These are phyloP conservation scores for Amphipyra berbera DNA, from an alignment of 2,888 invertebrate species.

Conservation along the genomic window DNA sequence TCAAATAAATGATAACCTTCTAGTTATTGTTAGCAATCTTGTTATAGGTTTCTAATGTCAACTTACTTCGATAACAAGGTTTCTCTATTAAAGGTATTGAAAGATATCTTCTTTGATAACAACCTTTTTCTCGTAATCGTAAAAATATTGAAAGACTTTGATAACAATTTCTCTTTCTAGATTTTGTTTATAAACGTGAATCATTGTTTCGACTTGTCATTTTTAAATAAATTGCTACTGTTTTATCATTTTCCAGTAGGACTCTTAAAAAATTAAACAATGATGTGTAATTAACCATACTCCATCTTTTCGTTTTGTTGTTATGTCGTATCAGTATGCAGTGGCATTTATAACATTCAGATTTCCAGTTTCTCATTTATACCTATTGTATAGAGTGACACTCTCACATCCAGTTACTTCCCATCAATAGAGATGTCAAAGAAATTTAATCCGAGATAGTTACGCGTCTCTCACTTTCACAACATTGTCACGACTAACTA, in stretches of 20 bases:
- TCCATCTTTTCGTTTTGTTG: not conserved
- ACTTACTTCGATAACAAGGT: slow-evolving; percentile 6
- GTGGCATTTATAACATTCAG: not conserved
- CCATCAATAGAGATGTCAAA: slow-evolving; percentile 45
- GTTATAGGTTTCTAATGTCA: slow-evolving; percentile 8
- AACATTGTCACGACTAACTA: slow-evolving; percentile 53
- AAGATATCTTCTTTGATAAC: not conserved
- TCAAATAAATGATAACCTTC: slow-evolving; percentile 4
- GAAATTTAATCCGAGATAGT: slow-evolving; percentile 39
- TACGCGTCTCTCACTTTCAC: slow-evolving; percentile 52
- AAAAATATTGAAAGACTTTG: too few relatives aligned
- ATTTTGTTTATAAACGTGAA: too few relatives aligned
- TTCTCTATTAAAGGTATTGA: not conserved
- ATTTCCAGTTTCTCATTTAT: slow-evolving; percentile 12
- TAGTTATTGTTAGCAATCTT: not conserved
- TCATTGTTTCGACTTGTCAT: not conserved
- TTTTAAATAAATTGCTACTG: not conserved
- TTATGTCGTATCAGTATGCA: not conserved
- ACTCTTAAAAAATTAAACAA: not conserved
- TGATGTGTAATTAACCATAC: too few relatives aligned
- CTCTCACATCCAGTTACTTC: slow-evolving; percentile 32
- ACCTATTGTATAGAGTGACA: slow-evolving; percentile 15
- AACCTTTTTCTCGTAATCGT: not conserved
- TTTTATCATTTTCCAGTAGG: not conserved
- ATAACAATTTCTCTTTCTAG: too few relatives aligned